These are phyloP conservation scores for Phallusia fumigata DNA, from an alignment of 23 tunicate species.

Conservation along the genomic window DNA sequence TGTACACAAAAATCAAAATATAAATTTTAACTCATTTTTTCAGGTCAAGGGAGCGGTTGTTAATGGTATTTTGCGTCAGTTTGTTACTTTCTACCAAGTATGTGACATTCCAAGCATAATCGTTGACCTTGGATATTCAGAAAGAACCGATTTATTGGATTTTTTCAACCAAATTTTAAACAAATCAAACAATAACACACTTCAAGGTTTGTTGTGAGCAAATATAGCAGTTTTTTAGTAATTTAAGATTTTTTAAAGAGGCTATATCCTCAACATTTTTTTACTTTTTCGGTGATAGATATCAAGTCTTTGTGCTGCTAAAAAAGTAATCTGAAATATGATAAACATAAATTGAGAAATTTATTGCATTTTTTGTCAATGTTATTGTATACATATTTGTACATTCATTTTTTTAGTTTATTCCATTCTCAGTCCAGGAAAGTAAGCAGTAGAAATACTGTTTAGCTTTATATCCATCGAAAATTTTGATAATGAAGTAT, in stretches of 20 bases:
- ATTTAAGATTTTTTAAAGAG: no score
- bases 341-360: no score
- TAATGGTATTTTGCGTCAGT: conserved; percentile 1
- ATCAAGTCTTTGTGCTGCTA: no score
- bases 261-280: no score
- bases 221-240: no score
- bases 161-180: conserved; percentile 13
- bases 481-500: not conserved
- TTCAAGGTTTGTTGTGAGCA: no score
- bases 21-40: not conserved
- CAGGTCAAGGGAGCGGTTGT: conserved; percentile 33
- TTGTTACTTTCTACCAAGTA: conserved; percentile 23
- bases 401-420: not conserved
- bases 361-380: not conserved
- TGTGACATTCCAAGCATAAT: conserved; percentile 40
- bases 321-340: no score
- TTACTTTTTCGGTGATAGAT: no score
- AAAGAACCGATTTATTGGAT: conserved; percentile 1
- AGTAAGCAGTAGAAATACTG: no score
- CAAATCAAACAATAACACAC: no score
- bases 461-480: not conserved
- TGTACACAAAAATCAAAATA: not conserved
- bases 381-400: not conserved
- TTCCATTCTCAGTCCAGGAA: no score
- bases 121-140: conserved; percentile 27